phyloP scores from a whole-genome alignment of 2,113 vertebrate genomes.

The Acinonyx jubatus region DNA sequence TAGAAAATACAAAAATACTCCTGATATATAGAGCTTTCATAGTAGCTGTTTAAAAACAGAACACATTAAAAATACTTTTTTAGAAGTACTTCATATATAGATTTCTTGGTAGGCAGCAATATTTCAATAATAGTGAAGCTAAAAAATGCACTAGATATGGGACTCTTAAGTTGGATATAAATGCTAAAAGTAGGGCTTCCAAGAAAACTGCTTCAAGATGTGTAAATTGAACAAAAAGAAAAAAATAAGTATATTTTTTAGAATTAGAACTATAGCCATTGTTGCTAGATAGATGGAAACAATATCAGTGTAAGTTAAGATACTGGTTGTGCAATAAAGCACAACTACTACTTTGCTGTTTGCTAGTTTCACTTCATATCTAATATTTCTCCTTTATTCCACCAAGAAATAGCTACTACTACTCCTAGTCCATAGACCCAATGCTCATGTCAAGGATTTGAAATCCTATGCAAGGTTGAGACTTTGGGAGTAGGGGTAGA shows the following conservation, averaged over 20 bases:
- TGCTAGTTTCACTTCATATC: neutral
- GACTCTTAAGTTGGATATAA: neutral
- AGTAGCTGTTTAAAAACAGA: neutral
- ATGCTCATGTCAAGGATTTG: neutral
- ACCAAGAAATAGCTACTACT: neutral
- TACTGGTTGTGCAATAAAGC: neutral
- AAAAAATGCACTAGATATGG: neutral
- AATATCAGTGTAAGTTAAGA: neutral
- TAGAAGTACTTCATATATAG: neutral
- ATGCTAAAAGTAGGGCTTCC: neutral
- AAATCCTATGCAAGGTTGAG: neutral
- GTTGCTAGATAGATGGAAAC: neutral
- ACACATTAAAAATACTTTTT: neutral
- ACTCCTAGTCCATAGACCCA: neutral
- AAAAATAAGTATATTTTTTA: neutral
- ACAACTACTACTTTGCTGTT: neutral
- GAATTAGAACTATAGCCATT: neutral
- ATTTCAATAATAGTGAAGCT: neutral
- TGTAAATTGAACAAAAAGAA: neutral
- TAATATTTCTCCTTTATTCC: neutral
- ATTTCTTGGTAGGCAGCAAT: slow-evolving; percentile 9
- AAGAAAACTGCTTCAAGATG: neutral
- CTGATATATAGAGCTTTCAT: neutral
- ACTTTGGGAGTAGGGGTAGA: too few relatives aligned
- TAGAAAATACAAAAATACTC: neutral